Base-by-base conservation (phyloP, 2,888 invertebrate genomes). In the Heliconius cydno region DNA sequence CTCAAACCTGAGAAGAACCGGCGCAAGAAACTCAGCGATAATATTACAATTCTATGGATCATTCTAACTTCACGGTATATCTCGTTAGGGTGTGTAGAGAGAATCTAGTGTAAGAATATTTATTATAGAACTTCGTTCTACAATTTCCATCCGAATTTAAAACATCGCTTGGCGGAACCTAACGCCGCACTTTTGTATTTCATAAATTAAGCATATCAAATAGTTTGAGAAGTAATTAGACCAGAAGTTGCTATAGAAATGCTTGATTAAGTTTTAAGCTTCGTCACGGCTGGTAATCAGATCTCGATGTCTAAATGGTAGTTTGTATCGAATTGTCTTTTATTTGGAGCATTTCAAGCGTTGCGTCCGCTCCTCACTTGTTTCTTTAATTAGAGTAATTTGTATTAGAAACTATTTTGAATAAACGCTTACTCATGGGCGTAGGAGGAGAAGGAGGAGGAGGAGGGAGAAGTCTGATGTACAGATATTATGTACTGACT, bases 281-380 rank as follows among this genome's bases (percentile, higher is more conserved):
- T 70, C 4, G n/a, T 67, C 67, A 79, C 65, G 65, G 72, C 57
- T 38, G 28, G 74, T 63, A 74, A 68, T 74, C 70, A 46, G 34
- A 60, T 57, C n/a, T 6, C 25, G 73, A 76, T 67, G 38, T 19
- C 65, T 25, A 70, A 34, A 9, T n/a, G 57, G 9, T 34, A 57
- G 13, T 2, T 73, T 34, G 57, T 19, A 63, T 63, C 71, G 25
- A 71, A 65, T 25, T 13, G 12, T 60, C 79, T 77, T 78, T 82
- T 81, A 81, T 82, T 76, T 79, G 75, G 60, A 74, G 19, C 74
- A 65, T 57, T 30, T 79, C 74, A 65, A 81, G 75, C 82, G 80
- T 78, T 63, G 80, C 80, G 57, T 65, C 63, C 76, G 63, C 38
- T 74, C 60, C 68, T 79, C 46, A 52, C 46, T 34, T 15, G 34